Base-by-base conservation (phyloP, 2,113 vertebrate species). In the Neoarius graeffei region DNA sequence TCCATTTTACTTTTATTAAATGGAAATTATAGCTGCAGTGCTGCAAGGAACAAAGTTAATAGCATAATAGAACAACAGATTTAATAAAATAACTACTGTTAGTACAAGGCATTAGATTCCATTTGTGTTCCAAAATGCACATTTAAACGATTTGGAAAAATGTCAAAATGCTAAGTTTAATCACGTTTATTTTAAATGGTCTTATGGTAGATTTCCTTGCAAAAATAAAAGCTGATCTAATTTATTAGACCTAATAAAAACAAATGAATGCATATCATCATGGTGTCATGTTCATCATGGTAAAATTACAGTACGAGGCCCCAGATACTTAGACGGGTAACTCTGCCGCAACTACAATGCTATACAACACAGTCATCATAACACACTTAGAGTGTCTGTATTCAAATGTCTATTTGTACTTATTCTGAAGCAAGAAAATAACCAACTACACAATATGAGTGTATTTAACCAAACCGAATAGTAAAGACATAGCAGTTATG, bases 1-100 rank as follows among this genome's bases (percentile, higher is more conserved):
- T 90, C 92, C 88, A 92, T 74, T 90, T 84, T 85, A 87, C 56
- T 93, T 92, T 85, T 85, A 73, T 42, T 73, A 74, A 42, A 42
- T 73, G 7, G 30, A 73, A 85, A 69, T 10, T 19, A 88, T 87
- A 30, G 69, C 25, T 15, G 30, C 19, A 48, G 42, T 79, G 14
- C 7, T 20, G 15, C 0, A 79, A 64, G 19, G 9, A 73, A 42
- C 14, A 50, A 35, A 25, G 1, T 23, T 66, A 62, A n/a, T 19
- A 50, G 35, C 35, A 59, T 27, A 30, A 62, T 2, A 85, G 25
- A 10, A 62, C 15, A 5, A 71, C 27, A 84, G 11, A 60, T n/a
- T 7, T 20, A 59, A 81, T 42, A 30, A 69, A 27, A 84, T 42
- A 17, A 56, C 25, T 30, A 62, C 30, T 60, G 35, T 57, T 13